Evolutionary conservation across 2,113 vertebrate species (phyloP).

Genomic region (Nyctereutes procyonoides): DNA sequence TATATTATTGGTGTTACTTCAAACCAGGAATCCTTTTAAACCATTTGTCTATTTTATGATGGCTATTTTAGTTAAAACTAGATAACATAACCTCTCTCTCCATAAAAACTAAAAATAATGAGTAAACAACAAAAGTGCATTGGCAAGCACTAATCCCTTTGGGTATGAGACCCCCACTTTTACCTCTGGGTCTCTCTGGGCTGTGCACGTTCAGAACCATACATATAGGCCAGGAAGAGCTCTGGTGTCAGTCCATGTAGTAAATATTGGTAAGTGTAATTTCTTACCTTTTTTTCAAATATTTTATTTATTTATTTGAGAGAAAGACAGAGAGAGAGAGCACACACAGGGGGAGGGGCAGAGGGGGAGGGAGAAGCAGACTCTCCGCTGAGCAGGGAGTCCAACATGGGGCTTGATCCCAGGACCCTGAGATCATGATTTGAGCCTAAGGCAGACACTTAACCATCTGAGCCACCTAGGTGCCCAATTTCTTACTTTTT

Average conservation of each 20-base stretch:
- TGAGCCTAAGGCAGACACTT: no score
- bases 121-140: background rate
- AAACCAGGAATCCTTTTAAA: constrained; percentile 24
- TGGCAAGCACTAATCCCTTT: background rate
- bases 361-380: no score
- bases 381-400: no score
- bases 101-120: constrained; percentile 32
- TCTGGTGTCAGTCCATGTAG: background rate
- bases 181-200: background rate
- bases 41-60: constrained; percentile 56
- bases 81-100: background rate
- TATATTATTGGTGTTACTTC: background rate
- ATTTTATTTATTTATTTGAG: no score
- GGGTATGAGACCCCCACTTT: background rate
- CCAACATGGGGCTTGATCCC: no score
- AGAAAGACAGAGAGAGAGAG: no score
- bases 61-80: constrained; percentile 23
- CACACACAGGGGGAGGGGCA: no score
- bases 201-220: background rate
- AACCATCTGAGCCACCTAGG: no score
- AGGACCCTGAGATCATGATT: no score
- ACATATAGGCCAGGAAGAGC: background rate
- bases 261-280: background rate
- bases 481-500: background rate
- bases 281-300: background rate